These are phyloP conservation scores for Nomada lathburiana DNA, from an alignment of 2,888 invertebrate genomes.

Conservation along the genomic window DNA sequence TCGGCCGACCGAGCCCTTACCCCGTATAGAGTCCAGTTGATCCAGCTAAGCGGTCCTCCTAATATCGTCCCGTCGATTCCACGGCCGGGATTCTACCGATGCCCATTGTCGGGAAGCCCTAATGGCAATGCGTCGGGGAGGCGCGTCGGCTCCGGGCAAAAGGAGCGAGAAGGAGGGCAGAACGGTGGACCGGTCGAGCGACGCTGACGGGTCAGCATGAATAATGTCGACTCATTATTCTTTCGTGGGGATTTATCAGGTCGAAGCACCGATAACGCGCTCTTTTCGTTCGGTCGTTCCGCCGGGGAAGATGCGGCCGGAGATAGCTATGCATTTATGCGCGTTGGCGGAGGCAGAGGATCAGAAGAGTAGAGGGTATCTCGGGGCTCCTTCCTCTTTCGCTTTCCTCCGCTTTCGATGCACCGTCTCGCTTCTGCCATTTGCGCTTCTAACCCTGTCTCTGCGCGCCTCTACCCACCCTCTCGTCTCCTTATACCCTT, in stretches of 20 bases:
- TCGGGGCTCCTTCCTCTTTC: constrained; percentile 42
- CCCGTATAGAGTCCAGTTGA: constrained; percentile 68
- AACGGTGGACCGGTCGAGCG: constrained; percentile 69
- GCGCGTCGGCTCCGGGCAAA: constrained; percentile 38
- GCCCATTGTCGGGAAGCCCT: constrained; percentile 64
- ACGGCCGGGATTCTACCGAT: constrained; percentile 53
- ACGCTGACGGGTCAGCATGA: constrained; percentile 78
- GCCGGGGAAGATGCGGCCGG: constrained; percentile 75
- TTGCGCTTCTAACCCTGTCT: constrained; percentile 34
- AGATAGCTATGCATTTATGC: constrained; percentile 81
- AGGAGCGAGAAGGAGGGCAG: constrained; percentile 36
- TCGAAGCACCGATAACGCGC: constrained; percentile 79
- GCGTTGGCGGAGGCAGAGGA: constrained; percentile 64
- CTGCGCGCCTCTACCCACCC: not conserved
- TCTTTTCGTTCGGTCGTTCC: constrained; percentile 78
- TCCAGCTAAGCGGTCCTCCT: constrained; percentile 69
- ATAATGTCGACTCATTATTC: constrained; percentile 82
- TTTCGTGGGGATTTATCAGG: constrained; percentile 81
- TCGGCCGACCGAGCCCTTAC: constrained; percentile 6
- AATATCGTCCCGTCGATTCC: constrained; percentile 70
- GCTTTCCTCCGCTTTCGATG: constrained; percentile 18
- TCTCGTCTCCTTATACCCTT: not conserved
- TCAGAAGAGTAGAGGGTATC: constrained; percentile 32
- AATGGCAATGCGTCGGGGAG: constrained; percentile 71
- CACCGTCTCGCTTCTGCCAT: constrained; percentile 8